These are phyloP conservation scores for Galago senegalensis DNA, from an alignment of 2,797 vertebrate species.

Conservation along the genomic window DNA sequence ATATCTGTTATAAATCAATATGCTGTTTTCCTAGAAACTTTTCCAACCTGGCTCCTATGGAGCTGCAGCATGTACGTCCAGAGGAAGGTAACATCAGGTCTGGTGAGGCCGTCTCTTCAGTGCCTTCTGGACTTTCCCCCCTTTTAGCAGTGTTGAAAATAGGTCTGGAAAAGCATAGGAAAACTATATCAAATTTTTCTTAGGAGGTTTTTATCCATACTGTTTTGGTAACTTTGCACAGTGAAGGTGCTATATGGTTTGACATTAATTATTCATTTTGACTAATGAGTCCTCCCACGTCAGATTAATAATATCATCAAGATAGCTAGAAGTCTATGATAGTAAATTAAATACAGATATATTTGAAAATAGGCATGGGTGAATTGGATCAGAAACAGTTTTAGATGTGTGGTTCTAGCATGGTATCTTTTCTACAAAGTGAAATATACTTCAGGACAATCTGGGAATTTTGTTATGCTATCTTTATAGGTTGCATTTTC, in stretches of 20 bases:
- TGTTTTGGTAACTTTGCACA: conserved; percentile 42
- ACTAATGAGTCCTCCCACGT: conserved; percentile 10
- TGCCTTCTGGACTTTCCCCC: conserved; percentile 72
- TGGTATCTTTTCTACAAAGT: conserved; percentile 30
- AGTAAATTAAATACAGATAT: conserved; percentile 39
- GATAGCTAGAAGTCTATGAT: conserved; percentile 14
- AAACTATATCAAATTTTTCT: conserved; percentile 80
- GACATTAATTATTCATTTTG: not conserved
- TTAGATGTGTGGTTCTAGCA: not conserved
- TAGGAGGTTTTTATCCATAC: conserved; percentile 55
- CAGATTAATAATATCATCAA: not conserved
- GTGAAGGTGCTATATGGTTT: conserved; percentile 27
- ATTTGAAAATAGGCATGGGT: conserved; percentile 50
- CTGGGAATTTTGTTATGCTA: conserved; percentile 14
- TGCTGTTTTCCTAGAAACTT: conserved; percentile 64
- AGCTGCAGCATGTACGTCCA: conserved; percentile 71
- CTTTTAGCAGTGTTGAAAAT: conserved; percentile 77
- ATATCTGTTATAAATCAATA: conserved; percentile 55
- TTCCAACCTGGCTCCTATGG: conserved; percentile 77
- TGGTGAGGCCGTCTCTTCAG: conserved; percentile 69
- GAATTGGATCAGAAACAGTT: conserved; percentile 37
- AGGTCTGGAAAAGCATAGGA: conserved; percentile 80
- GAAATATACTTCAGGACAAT: conserved; percentile 31
- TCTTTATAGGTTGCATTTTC: not conserved
- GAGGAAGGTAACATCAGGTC: conserved; percentile 72